Evolutionary conservation across 2,888 invertebrate genomes (phyloP).

Genomic region (Odontocolon sp.): DNA sequence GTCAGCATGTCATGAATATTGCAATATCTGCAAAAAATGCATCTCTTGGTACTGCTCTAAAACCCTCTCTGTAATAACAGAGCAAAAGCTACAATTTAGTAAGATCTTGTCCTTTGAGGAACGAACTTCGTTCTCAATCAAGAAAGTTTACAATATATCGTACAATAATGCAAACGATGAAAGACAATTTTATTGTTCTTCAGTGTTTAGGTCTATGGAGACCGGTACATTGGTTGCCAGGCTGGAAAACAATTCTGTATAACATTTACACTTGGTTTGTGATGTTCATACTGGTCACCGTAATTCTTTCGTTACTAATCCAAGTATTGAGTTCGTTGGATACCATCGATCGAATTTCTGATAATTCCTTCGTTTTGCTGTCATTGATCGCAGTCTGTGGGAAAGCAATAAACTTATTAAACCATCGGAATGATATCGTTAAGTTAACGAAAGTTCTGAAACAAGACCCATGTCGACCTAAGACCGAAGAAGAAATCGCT

Average conservation of each 20-base stretch:
- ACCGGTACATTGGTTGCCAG: conserved; percentile 5
- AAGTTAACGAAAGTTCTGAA: conserved; percentile 13
- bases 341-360: not conserved
- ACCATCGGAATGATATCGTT: conserved; percentile 29
- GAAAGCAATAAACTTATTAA: not conserved
- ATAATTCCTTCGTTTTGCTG: not conserved
- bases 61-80: no score
- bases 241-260: conserved; percentile 14
- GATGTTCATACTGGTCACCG: not conserved
- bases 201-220: conserved; percentile 26
- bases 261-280: not conserved
- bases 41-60: no score
- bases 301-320: conserved; percentile 1
- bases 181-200: conserved; percentile 14
- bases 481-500: conserved; percentile 1
- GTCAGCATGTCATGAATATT: no score
- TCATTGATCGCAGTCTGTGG: not conserved
- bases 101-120: no score
- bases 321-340: not conserved
- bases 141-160: no score
- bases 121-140: no score
- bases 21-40: no score
- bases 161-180: conserved; percentile 5
- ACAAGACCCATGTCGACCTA: conserved; percentile 28
- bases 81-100: no score